phyloP scores from a whole-genome alignment of 2,888 invertebrate genomes.

The Zonitis immaculata region DNA sequence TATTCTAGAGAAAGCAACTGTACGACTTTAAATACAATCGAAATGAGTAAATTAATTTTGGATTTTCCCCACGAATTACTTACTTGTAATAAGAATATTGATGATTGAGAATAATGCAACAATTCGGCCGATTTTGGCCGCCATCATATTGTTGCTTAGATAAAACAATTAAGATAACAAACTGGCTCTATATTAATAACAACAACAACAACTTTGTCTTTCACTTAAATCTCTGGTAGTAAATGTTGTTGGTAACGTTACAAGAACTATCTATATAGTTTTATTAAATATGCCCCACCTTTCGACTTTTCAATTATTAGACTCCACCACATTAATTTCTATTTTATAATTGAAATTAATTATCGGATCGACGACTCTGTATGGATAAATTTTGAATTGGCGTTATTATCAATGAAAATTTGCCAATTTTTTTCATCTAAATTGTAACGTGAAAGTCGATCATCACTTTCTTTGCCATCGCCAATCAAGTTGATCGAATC shows the following conservation, averaged over 20 bases:
- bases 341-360: neutral
- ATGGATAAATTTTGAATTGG: no score
- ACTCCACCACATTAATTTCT: constrained; percentile 1
- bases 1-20: neutral
- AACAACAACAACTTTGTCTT: no score
- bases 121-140: constrained; percentile 36
- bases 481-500: neutral
- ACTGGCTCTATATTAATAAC: constrained; percentile 35
- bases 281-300: constrained; percentile 31
- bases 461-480: neutral
- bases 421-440: neutral
- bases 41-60: no score
- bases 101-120: constrained; percentile 18
- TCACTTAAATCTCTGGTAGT: constrained; percentile 43
- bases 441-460: constrained; percentile 13
- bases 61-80: constrained; percentile 18
- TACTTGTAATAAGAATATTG: constrained; percentile 26
- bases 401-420: no score
- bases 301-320: constrained; percentile 25
- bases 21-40: no score
- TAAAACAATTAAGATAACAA: constrained; percentile 34
- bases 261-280: constrained; percentile 31
- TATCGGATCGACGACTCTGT: neutral
- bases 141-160: constrained; percentile 33
- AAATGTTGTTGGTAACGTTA: constrained; percentile 16